Conservation (phyloP, 2,113 vertebrate genomes). For the Piaya cayana region DNA sequence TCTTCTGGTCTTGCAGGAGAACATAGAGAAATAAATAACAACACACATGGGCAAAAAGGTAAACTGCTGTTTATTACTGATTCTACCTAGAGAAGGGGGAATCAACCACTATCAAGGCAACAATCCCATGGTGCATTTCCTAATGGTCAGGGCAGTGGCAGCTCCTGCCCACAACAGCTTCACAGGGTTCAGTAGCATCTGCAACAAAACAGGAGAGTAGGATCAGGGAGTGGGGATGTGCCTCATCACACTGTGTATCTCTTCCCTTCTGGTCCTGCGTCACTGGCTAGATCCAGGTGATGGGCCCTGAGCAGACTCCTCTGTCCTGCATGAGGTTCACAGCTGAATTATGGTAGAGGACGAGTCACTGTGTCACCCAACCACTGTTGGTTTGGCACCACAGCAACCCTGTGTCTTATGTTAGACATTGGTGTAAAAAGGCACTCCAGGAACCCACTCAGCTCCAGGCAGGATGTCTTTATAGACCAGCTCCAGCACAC, state of each 20-base stretch:
- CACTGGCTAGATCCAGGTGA: background rate
- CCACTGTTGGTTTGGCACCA: fast-evolving
- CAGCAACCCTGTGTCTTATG: background rate
- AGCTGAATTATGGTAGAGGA: background rate
- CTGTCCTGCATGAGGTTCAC: background rate
- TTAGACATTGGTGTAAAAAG: background rate
- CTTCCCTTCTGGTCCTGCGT: too few relatives aligned
- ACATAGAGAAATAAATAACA: background rate
- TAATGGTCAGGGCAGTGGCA: background rate
- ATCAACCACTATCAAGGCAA: fast-evolving
- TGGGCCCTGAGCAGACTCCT: background rate
- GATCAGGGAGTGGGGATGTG: background rate
- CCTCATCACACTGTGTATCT: fast-evolving
- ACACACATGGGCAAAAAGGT: background rate
- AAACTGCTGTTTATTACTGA: background rate
- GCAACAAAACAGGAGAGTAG: background rate
- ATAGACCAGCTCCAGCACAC: fast-evolving
- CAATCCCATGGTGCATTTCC: fast-evolving
- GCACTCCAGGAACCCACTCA: background rate
- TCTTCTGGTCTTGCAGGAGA: background rate
- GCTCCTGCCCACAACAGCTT: background rate
- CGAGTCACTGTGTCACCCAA: background rate
- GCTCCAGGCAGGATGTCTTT: background rate
- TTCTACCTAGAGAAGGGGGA: background rate
- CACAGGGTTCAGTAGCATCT: background rate